Evolutionary conservation across 2,797 vertebrate genomes (phyloP), one percentile per base, ranked within the genome.

Genomic region (Hippoglossus hippoglossus): DNA sequence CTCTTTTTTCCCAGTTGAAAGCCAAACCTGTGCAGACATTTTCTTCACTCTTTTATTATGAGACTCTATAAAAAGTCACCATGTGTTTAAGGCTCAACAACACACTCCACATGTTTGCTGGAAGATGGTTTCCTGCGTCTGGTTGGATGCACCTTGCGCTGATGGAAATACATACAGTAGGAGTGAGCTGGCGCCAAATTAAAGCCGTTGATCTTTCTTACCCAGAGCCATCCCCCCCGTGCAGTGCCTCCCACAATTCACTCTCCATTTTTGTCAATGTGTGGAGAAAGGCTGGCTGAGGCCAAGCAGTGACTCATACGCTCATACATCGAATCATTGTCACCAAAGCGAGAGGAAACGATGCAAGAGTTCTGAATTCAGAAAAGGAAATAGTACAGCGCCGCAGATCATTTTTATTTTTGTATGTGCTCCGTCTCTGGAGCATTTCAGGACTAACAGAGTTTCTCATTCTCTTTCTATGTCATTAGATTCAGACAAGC

Each of bases 241-340:
- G 77, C 87, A 80, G 78, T 67, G 83, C 91, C 90, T 92, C 91
- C 88, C 90, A 92, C 93, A 87, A 82, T 72, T 89, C 88, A 76
- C 63, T 62, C 84, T 74, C 69, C 75, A 77, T 90, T 91, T 91
- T 84, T 91, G 71, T 87, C 84, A 89, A 86, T 84, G 87, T 92
- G 89, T 88, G 89, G 89, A 91, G 47, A 89, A 87, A 93, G 82
- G 85, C 83, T 88, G 84, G 75, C 87, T 82, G 73, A 84, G 86
- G 91, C 90, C 82, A 87, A 76, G 79, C 82, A 52, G 75, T 94
- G 92, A 94, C 82, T 95, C 94, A 93, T 68, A 51, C 75, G 59
- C 72, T 82, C 72, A 84, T 79, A 71, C 79, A 82, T 84, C 58
- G 79, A 87, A 87, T 90, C 77, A 82, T 65, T 89, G 88, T 88